These are phyloP conservation scores for Corythoichthys intestinalis DNA, from an alignment of 2,113 vertebrate genomes.

Conservation along the genomic window DNA sequence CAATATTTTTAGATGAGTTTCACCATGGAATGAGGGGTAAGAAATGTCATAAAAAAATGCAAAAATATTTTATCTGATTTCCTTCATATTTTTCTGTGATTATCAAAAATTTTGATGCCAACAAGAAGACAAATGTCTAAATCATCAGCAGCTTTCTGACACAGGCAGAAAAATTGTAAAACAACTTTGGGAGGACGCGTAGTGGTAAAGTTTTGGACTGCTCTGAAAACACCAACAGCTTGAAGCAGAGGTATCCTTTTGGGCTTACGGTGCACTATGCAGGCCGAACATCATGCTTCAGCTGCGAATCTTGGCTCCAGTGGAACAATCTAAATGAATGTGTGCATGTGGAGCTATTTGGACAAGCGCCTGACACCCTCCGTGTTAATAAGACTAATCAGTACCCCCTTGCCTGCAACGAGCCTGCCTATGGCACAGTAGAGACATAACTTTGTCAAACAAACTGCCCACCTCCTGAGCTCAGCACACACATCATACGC, in stretches of 20 bases:
- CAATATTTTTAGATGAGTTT: background rate
- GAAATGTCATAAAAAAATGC: background rate
- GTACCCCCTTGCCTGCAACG: conserved; percentile 92
- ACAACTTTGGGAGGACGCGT: conserved; percentile 19
- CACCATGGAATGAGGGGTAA: no score
- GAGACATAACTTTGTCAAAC: conserved; percentile 77
- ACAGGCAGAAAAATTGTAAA: background rate
- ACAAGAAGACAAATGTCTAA: background rate
- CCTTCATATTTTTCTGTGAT: background rate
- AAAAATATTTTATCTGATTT: background rate
- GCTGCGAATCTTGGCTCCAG: conserved; percentile 85
- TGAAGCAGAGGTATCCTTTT: conserved; percentile 88
- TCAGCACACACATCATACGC: conserved; percentile 31
- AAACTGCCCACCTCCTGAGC: conserved; percentile 76
- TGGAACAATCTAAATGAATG: conserved; percentile 28
- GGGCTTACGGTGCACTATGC: conserved; percentile 81
- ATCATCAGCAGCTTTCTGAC: background rate
- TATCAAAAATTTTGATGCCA: background rate
- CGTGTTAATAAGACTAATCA: conserved; percentile 98
- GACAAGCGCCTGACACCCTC: conserved; percentile 87
- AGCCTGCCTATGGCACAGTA: conserved; percentile 83
- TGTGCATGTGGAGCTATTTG: conserved; percentile 85
- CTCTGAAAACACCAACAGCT: conserved; percentile 80
- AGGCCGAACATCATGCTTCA: conserved; percentile 83
- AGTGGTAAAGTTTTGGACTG: no score